Conservation (phyloP, 2,113 vertebrate genomes). For the Uria aalge region DNA sequence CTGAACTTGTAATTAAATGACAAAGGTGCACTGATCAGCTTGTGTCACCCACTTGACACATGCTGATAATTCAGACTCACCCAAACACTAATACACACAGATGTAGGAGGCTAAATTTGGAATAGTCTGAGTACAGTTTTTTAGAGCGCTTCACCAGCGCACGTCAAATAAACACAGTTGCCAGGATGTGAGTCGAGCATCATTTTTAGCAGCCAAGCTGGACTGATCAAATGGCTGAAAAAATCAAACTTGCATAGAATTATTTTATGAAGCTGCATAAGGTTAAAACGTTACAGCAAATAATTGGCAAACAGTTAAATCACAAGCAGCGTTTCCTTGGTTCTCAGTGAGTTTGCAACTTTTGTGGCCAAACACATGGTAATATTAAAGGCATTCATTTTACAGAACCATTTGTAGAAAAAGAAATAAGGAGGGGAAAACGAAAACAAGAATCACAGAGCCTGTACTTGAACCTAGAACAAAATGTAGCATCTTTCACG, state of each 20-base stretch:
- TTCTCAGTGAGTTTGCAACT: neutral
- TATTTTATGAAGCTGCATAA: neutral
- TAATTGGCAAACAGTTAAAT: neutral
- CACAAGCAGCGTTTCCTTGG: neutral
- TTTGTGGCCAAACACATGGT: neutral
- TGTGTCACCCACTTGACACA: neutral
- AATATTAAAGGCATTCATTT: neutral
- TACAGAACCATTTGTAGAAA: neutral
- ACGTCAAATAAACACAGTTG: conserved; percentile 27
- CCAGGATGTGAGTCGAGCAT: conserved; percentile 51
- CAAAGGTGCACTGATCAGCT: neutral
- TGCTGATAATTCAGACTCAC: neutral
- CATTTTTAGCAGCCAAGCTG: conserved; percentile 30
- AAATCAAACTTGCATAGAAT: neutral
- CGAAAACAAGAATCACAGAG: neutral
- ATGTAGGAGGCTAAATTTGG: conserved; percentile 10
- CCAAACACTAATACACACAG: conserved; percentile 24
- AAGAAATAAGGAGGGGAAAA: neutral
- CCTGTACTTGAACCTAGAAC: neutral
- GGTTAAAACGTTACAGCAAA: neutral
- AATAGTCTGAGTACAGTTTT: neutral
- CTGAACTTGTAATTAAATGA: neutral
- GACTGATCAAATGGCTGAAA: conserved; percentile 13
- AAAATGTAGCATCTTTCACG: neutral
- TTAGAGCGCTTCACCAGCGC: neutral